Conservation (phyloP, 2,797 vertebrate genomes). For the Thunnus albacares region DNA sequence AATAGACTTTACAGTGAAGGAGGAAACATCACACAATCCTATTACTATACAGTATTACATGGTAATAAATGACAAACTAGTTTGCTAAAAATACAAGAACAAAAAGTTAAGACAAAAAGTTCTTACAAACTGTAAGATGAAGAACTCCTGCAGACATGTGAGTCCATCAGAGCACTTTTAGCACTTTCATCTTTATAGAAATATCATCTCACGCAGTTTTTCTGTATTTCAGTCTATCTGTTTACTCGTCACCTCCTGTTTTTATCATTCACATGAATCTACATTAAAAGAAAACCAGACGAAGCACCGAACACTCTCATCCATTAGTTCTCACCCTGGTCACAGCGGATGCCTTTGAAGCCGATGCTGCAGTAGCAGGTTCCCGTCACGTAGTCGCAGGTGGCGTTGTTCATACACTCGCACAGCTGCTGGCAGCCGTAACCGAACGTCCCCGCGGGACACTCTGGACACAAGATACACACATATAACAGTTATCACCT, state of each 20-base stretch:
- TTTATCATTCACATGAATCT: background rate
- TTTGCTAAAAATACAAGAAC: too few relatives aligned
- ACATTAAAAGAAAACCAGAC: background rate
- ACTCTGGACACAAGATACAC: conserved; percentile 84
- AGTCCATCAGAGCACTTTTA: background rate
- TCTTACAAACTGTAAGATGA: too few relatives aligned
- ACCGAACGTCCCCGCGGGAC: conserved; percentile 94
- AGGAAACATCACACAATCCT: too few relatives aligned
- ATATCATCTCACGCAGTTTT: too few relatives aligned
- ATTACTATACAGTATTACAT: too few relatives aligned
- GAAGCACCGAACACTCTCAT: background rate
- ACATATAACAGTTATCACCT: accelerated
- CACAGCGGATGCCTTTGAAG: conserved; percentile 98
- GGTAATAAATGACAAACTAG: too few relatives aligned
- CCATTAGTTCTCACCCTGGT: conserved; percentile 89
- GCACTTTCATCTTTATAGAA: background rate
- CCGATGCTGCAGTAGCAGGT: conserved; percentile 97
- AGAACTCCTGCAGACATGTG: too few relatives aligned
- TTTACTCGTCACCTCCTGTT: background rate
- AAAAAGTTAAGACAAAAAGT: too few relatives aligned
- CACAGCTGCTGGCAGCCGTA: conserved; percentile 97
- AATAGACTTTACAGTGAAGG: too few relatives aligned
- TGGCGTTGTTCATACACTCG: conserved; percentile 97
- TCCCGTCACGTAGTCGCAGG: conserved; percentile 97
- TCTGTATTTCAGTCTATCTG: too few relatives aligned